Conservation (phyloP, 2,113 vertebrate genomes). For the Hippocampus zosterae region DNA sequence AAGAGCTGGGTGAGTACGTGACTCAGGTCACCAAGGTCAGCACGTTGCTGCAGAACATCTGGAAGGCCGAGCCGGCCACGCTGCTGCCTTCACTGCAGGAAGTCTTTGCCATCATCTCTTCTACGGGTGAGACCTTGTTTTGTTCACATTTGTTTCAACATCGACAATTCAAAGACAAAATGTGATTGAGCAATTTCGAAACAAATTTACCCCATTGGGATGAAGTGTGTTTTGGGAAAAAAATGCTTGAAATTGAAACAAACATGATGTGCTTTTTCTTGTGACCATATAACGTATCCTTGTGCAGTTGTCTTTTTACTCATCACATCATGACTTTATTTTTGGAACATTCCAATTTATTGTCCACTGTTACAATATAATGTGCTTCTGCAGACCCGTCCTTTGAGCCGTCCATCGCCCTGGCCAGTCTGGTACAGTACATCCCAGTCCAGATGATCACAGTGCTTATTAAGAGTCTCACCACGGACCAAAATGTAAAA, state of each 20-base stretch:
- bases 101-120: constrained; percentile 91
- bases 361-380: too few species aligned
- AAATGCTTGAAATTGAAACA: too few species aligned
- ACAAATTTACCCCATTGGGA: too few species aligned
- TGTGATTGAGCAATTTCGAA: too few species aligned
- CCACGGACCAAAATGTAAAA: constrained; percentile 94
- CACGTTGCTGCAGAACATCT: constrained; percentile 86
- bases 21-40: constrained; percentile 91
- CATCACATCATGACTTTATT: neutral
- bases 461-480: constrained; percentile 96
- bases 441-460: constrained; percentile 98
- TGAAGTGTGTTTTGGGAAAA: too few species aligned
- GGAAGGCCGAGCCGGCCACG: constrained; percentile 88
- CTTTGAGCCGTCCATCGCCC: constrained; percentile 90
- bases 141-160: neutral
- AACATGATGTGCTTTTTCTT: too few species aligned
- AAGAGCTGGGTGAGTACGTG: constrained; percentile 87
- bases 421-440: constrained; percentile 95
- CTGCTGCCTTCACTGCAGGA: constrained; percentile 92
- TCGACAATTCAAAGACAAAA: too few species aligned
- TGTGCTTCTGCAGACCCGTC: constrained; percentile 75
- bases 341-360: neutral
- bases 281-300: too few species aligned
- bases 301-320: neutral
- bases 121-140: constrained; percentile 74